Conservation (phyloP, 1,140 invertebrate species). For the Orussus abietinus region DNA sequence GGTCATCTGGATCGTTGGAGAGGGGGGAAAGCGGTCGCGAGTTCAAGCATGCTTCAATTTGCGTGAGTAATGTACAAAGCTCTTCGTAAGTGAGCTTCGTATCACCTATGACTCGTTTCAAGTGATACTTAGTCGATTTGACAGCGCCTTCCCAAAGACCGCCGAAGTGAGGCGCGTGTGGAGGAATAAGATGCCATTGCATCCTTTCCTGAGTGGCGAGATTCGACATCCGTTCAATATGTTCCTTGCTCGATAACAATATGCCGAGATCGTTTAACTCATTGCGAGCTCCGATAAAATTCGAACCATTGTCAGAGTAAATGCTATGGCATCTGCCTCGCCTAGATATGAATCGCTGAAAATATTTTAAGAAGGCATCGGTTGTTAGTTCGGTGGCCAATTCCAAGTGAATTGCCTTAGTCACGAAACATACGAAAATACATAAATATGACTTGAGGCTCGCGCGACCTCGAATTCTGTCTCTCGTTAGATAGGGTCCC, state of each 20-base stretch:
- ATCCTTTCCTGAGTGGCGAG: background rate
- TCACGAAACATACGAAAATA: constrained; percentile 22
- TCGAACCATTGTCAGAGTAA: constrained; percentile 35
- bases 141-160: background rate
- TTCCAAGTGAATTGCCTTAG: constrained; percentile 22
- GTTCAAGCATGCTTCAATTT: no score
- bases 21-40: background rate
- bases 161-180: background rate
- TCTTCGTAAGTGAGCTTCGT: no score
- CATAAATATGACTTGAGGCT: constrained; percentile 21
- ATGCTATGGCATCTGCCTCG: constrained; percentile 28
- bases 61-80: no score
- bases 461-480: constrained; percentile 10
- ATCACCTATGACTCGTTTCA: background rate
- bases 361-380: constrained; percentile 25
- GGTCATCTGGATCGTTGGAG: background rate
- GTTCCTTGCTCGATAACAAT: constrained; percentile 1
- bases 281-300: constrained; percentile 31
- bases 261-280: constrained; percentile 16
- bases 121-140: no score
- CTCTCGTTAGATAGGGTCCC: constrained; percentile 21
- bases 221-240: no score
- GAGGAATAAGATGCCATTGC: no score
- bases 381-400: constrained; percentile 17
- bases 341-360: constrained; percentile 33